These are phyloP conservation scores for Antennarius maculatus DNA, from an alignment of 2,797 vertebrate genomes.

Conservation along the genomic window DNA sequence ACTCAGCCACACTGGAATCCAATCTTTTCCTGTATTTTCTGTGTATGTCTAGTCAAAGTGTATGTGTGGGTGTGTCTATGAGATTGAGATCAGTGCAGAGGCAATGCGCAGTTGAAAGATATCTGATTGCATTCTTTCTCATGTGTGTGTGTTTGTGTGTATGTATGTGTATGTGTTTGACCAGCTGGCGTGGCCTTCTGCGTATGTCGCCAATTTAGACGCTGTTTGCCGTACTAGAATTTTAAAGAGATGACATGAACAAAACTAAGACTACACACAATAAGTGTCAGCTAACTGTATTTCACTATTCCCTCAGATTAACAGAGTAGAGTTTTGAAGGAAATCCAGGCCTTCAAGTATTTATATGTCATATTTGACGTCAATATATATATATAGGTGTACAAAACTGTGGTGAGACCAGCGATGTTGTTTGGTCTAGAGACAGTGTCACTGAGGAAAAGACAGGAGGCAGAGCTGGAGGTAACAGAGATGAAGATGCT, in stretches of 20 bases:
- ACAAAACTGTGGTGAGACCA: too few species aligned
- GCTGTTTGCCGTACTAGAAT: constrained; percentile 46
- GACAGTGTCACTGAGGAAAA: too few species aligned
- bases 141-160: constrained; percentile 17
- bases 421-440: too few species aligned
- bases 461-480: too few species aligned
- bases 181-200: constrained; percentile 39
- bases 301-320: constrained; percentile 7
- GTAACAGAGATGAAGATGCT: too few species aligned
- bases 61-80: constrained; percentile 7
- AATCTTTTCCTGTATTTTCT: constrained; percentile 37
- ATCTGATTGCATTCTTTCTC: constrained; percentile 53
- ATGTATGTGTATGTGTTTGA: constrained; percentile 17
- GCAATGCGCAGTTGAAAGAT: constrained; percentile 43
- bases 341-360: background rate
- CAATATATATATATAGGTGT: too few species aligned
- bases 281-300: constrained; percentile 16
- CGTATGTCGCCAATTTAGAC: constrained; percentile 54
- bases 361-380: background rate
- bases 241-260: constrained; percentile 36
- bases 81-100: constrained; percentile 42
- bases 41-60: background rate
- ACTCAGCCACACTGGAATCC: constrained; percentile 42
- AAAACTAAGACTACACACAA: constrained; percentile 38
- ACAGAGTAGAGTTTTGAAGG: background rate